phyloP scores from a whole-genome alignment of 1,140 invertebrate species.

The Drosophila carrolli region DNA sequence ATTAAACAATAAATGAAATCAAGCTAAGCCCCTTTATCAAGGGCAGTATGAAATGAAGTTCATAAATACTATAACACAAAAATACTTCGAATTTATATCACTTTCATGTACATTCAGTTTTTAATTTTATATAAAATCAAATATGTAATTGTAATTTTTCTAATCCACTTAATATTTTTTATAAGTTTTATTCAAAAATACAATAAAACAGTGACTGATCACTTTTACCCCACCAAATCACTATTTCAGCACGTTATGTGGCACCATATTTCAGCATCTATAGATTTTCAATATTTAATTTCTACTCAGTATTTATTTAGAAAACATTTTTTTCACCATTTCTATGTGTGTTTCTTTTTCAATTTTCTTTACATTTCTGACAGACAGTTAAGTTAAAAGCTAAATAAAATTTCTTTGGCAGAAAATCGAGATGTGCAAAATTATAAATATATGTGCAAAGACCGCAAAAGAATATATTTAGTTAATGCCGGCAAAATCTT shows the following conservation, averaged over 20 bases:
- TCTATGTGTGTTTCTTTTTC: conserved; percentile 12
- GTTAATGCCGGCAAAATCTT: conserved; percentile 38
- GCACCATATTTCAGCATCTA: neutral
- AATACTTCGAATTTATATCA: no score
- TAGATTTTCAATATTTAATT: neutral
- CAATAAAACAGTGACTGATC: neutral
- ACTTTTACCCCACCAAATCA: neutral
- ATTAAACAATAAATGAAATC: neutral
- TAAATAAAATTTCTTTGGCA: conserved; percentile 32
- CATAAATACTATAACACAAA: no score
- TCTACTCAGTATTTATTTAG: conserved; percentile 23
- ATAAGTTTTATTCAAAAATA: neutral
- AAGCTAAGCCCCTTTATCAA: neutral
- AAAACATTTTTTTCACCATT: conserved; percentile 8
- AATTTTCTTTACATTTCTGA: conserved; percentile 32
- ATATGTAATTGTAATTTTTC: no score
- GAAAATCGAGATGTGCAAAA: conserved; percentile 27
- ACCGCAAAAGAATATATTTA: conserved; percentile 30
- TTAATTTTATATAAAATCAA: no score
- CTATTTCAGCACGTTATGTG: neutral
- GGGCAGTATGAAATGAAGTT: no score
- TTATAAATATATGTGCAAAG: conserved; percentile 21
- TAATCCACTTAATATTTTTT: no score
- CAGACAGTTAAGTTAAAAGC: conserved; percentile 18
- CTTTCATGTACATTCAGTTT: no score